Base-by-base conservation (phyloP, 2,113 vertebrate genomes). In the Gallinago undulata region DNA sequence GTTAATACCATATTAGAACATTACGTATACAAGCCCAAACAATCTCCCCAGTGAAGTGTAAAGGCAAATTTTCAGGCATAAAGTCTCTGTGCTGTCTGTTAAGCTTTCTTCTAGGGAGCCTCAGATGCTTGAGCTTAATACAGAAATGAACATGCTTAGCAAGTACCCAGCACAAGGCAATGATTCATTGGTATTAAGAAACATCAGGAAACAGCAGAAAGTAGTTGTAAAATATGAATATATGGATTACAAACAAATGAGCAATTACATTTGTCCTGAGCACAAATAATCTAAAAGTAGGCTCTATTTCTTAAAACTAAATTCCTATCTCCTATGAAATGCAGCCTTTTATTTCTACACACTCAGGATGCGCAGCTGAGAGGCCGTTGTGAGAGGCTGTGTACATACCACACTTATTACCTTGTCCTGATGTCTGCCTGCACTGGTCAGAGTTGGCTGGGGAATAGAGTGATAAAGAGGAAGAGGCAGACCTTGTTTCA, bases 341-440 rank as follows among this genome's bases (percentile, higher is more conserved):
- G 3, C 23, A 84, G 64, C 5, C 17, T 66, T 73, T 72, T n/a
- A 24, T 35, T 84, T 84, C 92, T 25, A 64, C 8, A 19, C 4
- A 39, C 24, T 50, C 19, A 13, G 25, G 25, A 19, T n/a, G 27
- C 45, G 13, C 51, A 67, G 23, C 13, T 87, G 33, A 47, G 23
- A 63, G 24, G 39, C 6, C 67, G 11, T 24, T 72, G 11, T 79
- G 66, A 64, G 74, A 51, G 25, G 7, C 18, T 93, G 39, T 35
- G 39, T 56, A 30, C 4, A 11, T 12, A 16, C 18, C 1, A 0
- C 1, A 4, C 10, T 8, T 37, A 13, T 31, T 39, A 39, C 41
- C 4, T 57, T 4, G 4, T 47, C 43, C 19, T 55, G 21, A 59
- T 1, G 5, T 68, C 70, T 85, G 48, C 62, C 48, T 53, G n/a